Evolutionary conservation across 2,113 vertebrate genomes (phyloP).

Genomic region (Centropus unirufus): DNA sequence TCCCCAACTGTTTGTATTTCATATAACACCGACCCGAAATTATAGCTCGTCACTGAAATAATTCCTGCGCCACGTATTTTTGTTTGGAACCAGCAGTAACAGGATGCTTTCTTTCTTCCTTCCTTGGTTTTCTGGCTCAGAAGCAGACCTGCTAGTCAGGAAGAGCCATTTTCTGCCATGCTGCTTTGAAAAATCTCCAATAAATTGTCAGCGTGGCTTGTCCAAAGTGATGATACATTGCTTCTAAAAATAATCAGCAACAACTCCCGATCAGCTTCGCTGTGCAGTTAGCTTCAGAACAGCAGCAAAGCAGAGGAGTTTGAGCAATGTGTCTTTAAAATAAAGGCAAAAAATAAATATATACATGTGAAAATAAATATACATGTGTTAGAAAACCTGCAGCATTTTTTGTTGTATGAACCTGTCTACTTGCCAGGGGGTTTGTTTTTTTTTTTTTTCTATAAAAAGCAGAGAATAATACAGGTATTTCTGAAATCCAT

Average conservation of each 20-base stretch:
- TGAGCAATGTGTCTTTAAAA: not conserved
- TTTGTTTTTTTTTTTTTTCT: not conserved
- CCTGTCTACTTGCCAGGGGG: not conserved
- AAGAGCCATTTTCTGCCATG: not conserved
- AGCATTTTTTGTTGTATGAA: not conserved
- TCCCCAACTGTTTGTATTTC: not conserved
- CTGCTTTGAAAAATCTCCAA: not conserved
- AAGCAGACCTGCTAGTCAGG: not conserved
- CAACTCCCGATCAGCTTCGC: not conserved
- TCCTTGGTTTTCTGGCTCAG: not conserved
- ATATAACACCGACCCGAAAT: not conserved
- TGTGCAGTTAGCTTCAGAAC: not conserved
- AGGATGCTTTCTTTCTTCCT: not conserved
- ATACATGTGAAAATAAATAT: not conserved
- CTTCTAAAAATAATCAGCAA: conserved; percentile 6
- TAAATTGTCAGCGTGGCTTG: not conserved
- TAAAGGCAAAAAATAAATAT: not conserved
- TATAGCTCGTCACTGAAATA: not conserved
- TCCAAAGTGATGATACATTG: not conserved
- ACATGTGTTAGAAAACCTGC: not conserved
- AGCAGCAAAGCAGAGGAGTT: not conserved
- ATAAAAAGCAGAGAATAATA: not conserved
- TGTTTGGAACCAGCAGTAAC: not conserved
- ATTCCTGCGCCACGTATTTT: not conserved
- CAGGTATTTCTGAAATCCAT: not conserved